phyloP scores from a whole-genome alignment of 2,113 vertebrate species.

The Psilopsiagon aymara region DNA sequence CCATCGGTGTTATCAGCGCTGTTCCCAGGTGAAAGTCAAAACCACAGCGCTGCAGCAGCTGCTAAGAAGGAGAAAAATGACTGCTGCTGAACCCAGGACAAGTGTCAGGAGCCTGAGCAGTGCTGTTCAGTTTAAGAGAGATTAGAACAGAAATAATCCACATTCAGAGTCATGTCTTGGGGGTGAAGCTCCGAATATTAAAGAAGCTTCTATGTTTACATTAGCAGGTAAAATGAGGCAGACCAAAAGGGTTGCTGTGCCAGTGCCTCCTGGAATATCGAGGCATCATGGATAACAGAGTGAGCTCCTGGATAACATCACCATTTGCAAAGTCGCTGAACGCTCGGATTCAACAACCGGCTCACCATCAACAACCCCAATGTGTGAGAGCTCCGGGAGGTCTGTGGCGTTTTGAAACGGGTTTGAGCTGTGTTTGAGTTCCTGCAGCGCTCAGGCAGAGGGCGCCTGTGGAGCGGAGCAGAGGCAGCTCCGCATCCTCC shows the following conservation, averaged over 20 bases:
- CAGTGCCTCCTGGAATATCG: not conserved
- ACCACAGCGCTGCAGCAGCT: no score
- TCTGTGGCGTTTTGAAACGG: not conserved
- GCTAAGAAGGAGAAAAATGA: no score
- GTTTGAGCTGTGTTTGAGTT: not conserved
- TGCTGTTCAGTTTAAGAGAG: not conserved
- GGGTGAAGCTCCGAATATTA: not conserved
- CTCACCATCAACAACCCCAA: not conserved
- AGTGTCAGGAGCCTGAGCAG: no score
- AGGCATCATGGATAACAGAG: not conserved
- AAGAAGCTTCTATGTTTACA: not conserved
- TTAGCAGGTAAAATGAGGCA: not conserved
- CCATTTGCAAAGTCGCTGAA: not conserved
- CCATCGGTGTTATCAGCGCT: no score
- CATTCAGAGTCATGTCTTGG: not conserved
- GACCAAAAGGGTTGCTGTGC: not conserved
- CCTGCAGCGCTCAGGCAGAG: slow-evolving; percentile 42
- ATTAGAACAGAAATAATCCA: no score
- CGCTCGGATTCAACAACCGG: not conserved
- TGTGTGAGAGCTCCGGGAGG: not conserved
- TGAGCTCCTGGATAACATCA: not conserved
- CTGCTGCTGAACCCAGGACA: no score
- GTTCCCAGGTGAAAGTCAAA: no score
- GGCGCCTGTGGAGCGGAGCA: not conserved
- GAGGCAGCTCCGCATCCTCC: not conserved